These are phyloP conservation scores for Brachionus calyciflorus DNA, from an alignment of 1,140 invertebrate species.

Conservation along the genomic window DNA sequence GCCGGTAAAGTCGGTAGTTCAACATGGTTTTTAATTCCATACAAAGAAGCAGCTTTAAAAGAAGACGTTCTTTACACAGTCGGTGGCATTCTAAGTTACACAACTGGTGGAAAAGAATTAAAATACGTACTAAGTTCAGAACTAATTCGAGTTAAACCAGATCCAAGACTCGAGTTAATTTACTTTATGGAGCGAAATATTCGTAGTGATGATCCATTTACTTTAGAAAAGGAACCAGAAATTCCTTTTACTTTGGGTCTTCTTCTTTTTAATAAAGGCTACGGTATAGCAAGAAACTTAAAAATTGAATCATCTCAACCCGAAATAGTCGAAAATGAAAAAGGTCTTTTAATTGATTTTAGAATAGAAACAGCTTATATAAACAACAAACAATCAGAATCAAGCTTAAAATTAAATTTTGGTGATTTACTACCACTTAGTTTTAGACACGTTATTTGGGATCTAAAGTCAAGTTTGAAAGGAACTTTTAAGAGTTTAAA, in stretches of 20 bases:
- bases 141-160: conserved; percentile 50
- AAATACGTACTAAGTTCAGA: conserved; percentile 49
- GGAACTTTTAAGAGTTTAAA: conserved; percentile 50
- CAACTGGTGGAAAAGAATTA: conserved; percentile 46
- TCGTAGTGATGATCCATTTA: conserved; percentile 50
- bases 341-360: conserved; percentile 51
- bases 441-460: conserved; percentile 50
- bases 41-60: conserved; percentile 48
- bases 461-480: conserved; percentile 49
- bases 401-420: conserved; percentile 50
- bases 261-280: conserved; percentile 50
- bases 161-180: conserved; percentile 49
- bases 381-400: conserved; percentile 45
- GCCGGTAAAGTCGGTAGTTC: conserved; percentile 47
- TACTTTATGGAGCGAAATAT: conserved; percentile 51
- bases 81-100: conserved; percentile 47
- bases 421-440: conserved; percentile 49
- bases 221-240: conserved; percentile 48
- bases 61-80: conserved; percentile 48
- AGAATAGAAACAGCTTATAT: conserved; percentile 50
- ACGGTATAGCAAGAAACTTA: conserved; percentile 49
- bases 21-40: conserved; percentile 50
- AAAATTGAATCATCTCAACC: conserved; percentile 52
- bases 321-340: conserved; percentile 52
- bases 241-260: conserved; percentile 50